phyloP scores from a whole-genome alignment of 2,888 invertebrate genomes.

The Stratiomys singularior region DNA sequence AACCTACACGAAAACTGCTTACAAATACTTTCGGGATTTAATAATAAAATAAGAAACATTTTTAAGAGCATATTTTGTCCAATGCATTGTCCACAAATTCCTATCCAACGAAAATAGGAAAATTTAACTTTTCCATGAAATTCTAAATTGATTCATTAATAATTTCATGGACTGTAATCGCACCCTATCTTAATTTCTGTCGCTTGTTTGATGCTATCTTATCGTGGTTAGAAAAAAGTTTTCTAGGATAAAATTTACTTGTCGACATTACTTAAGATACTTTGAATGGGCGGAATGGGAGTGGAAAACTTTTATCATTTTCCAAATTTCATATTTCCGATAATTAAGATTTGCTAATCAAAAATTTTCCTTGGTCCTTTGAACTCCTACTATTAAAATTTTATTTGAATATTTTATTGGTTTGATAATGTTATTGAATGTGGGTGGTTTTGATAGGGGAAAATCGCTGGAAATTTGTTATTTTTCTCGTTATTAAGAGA shows the following conservation, averaged over 20 bases:
- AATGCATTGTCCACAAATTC: no score
- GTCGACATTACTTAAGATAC: background rate
- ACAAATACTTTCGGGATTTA: no score
- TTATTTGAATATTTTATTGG: background rate
- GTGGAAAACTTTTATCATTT: slow-evolving; percentile 17
- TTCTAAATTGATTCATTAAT: background rate
- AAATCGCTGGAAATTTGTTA: background rate
- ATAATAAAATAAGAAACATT: no score
- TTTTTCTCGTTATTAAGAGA: no score
- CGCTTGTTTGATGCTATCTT: background rate
- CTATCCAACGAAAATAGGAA: background rate
- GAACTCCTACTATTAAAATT: background rate
- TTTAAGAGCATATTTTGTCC: no score
- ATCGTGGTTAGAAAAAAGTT: background rate
- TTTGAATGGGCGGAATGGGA: background rate
- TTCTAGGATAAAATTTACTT: background rate
- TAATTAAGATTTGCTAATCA: slow-evolving; percentile 40
- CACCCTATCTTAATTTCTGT: background rate
- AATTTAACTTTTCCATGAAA: background rate
- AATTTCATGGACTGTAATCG: background rate
- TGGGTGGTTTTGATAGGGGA: background rate
- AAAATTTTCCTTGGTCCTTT: background rate
- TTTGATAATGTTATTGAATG: background rate
- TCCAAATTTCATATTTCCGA: slow-evolving; percentile 6
- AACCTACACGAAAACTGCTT: no score